Evolutionary conservation across 53 echinoderm and acorn worm genomes (phyloP).

Genomic region (Paracentrotus lividus): DNA sequence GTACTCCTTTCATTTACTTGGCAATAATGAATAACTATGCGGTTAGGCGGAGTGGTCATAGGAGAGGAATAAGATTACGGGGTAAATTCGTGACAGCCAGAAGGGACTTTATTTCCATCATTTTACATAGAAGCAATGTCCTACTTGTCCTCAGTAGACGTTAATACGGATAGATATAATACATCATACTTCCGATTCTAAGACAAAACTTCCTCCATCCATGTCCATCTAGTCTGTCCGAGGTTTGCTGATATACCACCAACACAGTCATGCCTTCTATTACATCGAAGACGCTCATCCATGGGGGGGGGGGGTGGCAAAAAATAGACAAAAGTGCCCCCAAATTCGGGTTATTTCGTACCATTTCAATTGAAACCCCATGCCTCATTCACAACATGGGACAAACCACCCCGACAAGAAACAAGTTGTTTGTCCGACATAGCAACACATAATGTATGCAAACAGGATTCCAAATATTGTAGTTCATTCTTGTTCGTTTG

Average conservation of each 20-base stretch:
- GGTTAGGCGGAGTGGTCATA: slow-evolving; percentile 26
- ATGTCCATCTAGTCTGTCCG: background rate
- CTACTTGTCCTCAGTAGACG: background rate
- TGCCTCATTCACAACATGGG: too few relatives aligned
- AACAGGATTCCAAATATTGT: too few relatives aligned
- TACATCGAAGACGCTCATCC: background rate
- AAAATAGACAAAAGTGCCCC: too few relatives aligned
- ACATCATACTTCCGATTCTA: background rate
- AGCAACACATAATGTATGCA: too few relatives aligned
- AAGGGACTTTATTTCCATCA: too few relatives aligned
- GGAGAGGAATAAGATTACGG: background rate
- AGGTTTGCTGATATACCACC: background rate
- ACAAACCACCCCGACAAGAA: too few relatives aligned
- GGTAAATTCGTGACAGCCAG: too few relatives aligned
- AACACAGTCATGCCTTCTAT: background rate
- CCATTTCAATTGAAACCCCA: too few relatives aligned
- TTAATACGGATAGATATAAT: background rate
- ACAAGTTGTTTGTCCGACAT: too few relatives aligned
- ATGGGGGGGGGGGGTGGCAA: too few relatives aligned
- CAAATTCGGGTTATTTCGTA: too few relatives aligned
- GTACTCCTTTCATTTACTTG: slow-evolving; percentile 17
- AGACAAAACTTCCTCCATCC: slow-evolving; percentile 1
- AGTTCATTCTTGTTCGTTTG: too few relatives aligned
- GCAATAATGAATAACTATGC: slow-evolving; percentile 59
- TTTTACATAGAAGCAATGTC: background rate